Base-by-base conservation (phyloP, 2,888 invertebrate genomes). In the Drosophila nigritarsus region DNA sequence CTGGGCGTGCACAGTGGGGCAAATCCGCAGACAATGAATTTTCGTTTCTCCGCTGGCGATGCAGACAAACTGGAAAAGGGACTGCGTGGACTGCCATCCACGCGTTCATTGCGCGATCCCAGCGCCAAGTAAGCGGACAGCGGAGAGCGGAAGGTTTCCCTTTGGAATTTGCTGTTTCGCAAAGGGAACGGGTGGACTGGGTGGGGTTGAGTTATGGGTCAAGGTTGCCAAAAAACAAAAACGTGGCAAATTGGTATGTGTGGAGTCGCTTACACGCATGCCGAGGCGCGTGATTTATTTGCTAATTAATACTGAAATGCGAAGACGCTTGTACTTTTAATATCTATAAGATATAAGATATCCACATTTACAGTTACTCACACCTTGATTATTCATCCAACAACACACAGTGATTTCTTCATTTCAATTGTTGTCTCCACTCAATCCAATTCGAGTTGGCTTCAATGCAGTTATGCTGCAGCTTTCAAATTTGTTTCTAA, bases 21-120 rank as follows among this genome's bases (percentile, higher is more conserved):
- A 73, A 71, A 30, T 76, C 61, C 11, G 56, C 81, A 87, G 30
- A 69, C 81, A 7, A 91, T 87, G 50, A 94, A 94, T 72, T 95
- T 95, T 90, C 94, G 96, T 73, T 95, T 95, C 91, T 96, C 96
- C 48, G 95, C 96, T 13, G 96, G 96, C 66, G 96, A 96, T 90
- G 94, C 96, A 30, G 95, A 95, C 83, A 95, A 94, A 70, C 93
- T 95, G 76, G 94, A 95, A 65, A 94, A 94, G 69, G 93, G 94
- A 13, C 93, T 94, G 66, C 92, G 94, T 50, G 94, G 95, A 20
- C 93, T 95, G 75, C 94, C 95, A 42, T 95, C 95, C 83, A 95
- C 96, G 8, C 94, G 95, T 69, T 96, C 96, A 69, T 94, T 96
- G 80, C 95, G 95, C 89, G 94, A 94, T 76, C 78, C 89, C 30